These are phyloP conservation scores for Notolabrus celidotus DNA, from an alignment of 2,797 vertebrate species.

Conservation along the genomic window DNA sequence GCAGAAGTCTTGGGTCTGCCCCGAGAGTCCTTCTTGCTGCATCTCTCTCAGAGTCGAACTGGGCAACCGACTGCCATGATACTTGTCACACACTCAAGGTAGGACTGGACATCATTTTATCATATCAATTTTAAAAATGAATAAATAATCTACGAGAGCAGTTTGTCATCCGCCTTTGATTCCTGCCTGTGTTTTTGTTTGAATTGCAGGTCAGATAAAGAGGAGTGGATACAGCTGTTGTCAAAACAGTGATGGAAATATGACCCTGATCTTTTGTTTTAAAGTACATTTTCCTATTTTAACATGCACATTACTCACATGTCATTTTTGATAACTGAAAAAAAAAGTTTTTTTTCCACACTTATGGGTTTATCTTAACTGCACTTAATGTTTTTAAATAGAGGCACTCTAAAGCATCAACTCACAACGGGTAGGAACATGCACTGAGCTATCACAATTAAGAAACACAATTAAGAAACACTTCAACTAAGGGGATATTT, in stretches of 20 bases:
- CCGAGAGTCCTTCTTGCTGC: conserved; percentile 79
- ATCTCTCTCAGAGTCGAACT: conserved; percentile 71
- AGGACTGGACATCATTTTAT: not conserved
- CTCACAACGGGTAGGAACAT: not conserved
- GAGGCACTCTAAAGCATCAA: not conserved
- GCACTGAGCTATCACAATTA: conserved; percentile 14
- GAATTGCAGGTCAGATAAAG: conserved; percentile 69
- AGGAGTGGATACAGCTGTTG: conserved; percentile 72
- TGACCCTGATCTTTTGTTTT: not conserved
- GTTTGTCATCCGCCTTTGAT: not conserved
- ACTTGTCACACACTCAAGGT: conserved; percentile 77
- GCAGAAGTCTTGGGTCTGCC: conserved; percentile 75
- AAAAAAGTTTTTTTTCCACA: conserved; percentile 2
- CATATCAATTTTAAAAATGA: not conserved
- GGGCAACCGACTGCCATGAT: conserved; percentile 71
- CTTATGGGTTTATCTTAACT: not conserved
- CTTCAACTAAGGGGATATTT: not conserved
- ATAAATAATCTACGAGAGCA: not conserved
- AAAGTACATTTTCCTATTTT: not conserved
- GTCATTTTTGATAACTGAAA: not conserved
- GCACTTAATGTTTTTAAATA: conserved; percentile 9
- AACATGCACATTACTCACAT: not conserved
- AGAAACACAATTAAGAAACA: not conserved
- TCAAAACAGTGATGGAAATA: conserved; percentile 18
- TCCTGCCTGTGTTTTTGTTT: not conserved